A percentile compares a stretch with the other conserved stretches of the same genome.
These are phyloP conservation scores for Cairina moschata DNA, from an alignment of 2,113 vertebrate genomes.

Conservation along the genomic window DNA sequence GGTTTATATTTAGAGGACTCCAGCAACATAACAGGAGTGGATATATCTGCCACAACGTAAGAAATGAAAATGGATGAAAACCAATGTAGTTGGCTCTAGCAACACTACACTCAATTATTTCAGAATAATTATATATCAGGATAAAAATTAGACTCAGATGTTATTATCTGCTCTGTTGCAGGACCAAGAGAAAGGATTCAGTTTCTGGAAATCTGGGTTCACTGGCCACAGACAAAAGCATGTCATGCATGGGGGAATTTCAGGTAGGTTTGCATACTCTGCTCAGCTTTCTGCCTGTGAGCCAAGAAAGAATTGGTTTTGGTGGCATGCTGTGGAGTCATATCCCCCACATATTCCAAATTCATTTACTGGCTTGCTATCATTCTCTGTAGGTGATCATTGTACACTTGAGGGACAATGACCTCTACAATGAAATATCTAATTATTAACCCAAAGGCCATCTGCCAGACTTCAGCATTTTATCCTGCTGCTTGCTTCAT, in stretches of 20 bases:
- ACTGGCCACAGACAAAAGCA: background rate
- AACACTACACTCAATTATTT: background rate
- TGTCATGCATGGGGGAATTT: background rate
- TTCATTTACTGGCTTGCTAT: background rate
- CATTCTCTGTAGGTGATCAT: background rate
- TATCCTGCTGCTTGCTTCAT: background rate
- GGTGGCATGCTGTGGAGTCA: background rate
- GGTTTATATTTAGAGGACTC: background rate
- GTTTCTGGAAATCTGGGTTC: background rate
- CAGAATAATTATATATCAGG: background rate
- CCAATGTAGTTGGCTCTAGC: background rate
- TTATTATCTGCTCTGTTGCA: background rate
- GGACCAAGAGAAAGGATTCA: background rate
- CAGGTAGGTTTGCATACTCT: background rate
- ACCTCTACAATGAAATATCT: background rate
- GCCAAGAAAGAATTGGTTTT: background rate
- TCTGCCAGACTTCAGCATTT: background rate
- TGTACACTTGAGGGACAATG: background rate
- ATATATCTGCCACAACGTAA: background rate
- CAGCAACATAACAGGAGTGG: background rate
- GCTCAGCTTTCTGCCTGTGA: background rate
- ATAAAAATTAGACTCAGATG: background rate
- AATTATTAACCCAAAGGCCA: background rate
- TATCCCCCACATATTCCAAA: background rate
- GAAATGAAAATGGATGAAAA: background rate